Evolutionary conservation across 1,140 invertebrate genomes (phyloP).

Genomic region (Dysdera silvatica): DNA sequence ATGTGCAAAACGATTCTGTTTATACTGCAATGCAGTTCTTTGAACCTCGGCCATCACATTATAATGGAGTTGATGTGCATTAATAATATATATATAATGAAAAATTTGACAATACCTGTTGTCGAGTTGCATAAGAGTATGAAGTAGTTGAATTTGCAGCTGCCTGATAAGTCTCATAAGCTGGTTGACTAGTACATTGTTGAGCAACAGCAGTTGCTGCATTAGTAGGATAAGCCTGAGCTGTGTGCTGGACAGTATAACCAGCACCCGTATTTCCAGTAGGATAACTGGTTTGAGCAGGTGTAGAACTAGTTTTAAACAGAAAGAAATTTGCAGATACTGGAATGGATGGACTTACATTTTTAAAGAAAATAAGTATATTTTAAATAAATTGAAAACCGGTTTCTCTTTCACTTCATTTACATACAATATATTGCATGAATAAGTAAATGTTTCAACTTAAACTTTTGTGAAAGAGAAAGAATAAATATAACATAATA

Average conservation of each 20-base stretch:
- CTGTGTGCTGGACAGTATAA: conserved; percentile 29
- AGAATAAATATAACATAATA: no score
- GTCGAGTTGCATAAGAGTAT: conserved; percentile 30
- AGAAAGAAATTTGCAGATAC: background rate
- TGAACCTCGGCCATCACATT: no score
- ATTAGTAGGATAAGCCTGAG: conserved; percentile 20
- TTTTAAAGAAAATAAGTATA: no score
- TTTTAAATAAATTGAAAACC: no score
- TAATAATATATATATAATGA: background rate
- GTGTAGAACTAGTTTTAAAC: conserved; percentile 14
- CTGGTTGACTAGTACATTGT: conserved; percentile 26
- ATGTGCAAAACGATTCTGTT: no score
- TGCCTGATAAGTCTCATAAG: conserved; percentile 27
- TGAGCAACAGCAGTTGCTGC: conserved; percentile 24
- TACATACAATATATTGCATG: no score
- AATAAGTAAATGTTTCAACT: no score
- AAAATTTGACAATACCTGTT: conserved; percentile 18
- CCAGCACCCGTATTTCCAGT: conserved; percentile 21
- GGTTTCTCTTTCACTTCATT: no score
- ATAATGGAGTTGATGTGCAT: no score
- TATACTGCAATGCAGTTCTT: no score
- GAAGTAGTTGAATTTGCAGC: conserved; percentile 23
- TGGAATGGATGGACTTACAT: no score
- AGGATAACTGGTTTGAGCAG: conserved; percentile 12
- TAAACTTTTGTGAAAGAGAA: no score